Conservation (phyloP, 2,888 invertebrate species). For the Leptopilina syphax region DNA sequence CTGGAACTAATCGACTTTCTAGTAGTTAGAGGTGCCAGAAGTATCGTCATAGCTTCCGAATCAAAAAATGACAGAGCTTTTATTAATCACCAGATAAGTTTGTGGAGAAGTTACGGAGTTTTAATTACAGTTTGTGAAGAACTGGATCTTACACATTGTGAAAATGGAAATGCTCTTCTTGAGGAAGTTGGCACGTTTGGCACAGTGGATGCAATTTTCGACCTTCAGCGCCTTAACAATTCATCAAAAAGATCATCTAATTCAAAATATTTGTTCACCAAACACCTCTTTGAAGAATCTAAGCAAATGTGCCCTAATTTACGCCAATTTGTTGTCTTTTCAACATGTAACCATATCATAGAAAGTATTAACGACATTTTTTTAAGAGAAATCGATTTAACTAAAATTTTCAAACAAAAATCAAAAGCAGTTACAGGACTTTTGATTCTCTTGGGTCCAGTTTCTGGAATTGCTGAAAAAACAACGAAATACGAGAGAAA, state of each 20-base stretch:
- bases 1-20: conserved; percentile 56
- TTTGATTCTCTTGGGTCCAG: conserved; percentile 18
- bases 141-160: conserved; percentile 43
- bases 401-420: conserved; percentile 37
- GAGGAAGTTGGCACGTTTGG: conserved; percentile 48
- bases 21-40: conserved; percentile 51
- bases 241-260: background rate
- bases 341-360: conserved; percentile 1
- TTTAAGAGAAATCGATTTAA: conserved; percentile 3
- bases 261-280: conserved; percentile 37
- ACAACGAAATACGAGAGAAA: background rate
- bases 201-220: conserved; percentile 53
- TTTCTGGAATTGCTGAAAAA: background rate
- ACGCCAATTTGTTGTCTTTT: conserved; percentile 50
- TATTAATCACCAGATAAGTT: conserved; percentile 40
- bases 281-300: conserved; percentile 50
- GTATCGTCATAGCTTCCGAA: conserved; percentile 50
- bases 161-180: conserved; percentile 50
- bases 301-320: conserved; percentile 43
- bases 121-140: conserved; percentile 42
- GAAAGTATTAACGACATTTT: background rate
- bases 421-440: conserved; percentile 31
- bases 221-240: conserved; percentile 45
- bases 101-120: conserved; percentile 52
- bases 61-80: conserved; percentile 42